phyloP scores from a whole-genome alignment of 2,113 vertebrate genomes.

The Theropithecus gelada region DNA sequence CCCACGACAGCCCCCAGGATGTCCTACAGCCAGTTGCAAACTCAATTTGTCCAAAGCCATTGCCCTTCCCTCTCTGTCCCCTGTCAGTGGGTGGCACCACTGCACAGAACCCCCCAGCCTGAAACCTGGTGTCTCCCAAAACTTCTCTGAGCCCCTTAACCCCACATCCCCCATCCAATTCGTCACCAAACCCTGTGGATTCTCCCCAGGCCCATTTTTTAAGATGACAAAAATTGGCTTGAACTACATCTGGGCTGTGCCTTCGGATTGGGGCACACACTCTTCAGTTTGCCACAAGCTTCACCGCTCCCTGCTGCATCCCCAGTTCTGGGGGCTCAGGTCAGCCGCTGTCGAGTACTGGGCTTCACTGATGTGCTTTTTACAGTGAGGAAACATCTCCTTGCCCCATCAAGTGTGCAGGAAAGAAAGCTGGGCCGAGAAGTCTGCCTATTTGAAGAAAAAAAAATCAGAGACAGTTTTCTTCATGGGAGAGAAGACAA shows the following conservation, averaged over 20 bases:
- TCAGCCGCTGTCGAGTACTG: too few species aligned
- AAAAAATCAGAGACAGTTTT: not conserved
- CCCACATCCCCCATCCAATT: not conserved
- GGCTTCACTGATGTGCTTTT: not conserved
- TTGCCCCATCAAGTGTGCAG: not conserved
- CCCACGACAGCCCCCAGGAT: not conserved
- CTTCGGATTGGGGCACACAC: not conserved
- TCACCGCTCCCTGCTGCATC: not conserved
- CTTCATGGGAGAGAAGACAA: not conserved
- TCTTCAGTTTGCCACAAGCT: not conserved
- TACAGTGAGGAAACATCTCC: not conserved
- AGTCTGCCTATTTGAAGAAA: not conserved
- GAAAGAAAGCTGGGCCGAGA: not conserved
- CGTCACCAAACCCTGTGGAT: not conserved
- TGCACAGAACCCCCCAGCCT: not conserved
- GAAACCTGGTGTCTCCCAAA: rapidly evolving
- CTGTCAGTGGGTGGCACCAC: rapidly evolving
- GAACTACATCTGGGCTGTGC: not conserved
- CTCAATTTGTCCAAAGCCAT: not conserved
- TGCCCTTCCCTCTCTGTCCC: not conserved
- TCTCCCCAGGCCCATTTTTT: not conserved
- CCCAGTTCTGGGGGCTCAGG: not conserved
- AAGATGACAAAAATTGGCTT: not conserved
- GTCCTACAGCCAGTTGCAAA: not conserved
- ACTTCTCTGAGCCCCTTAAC: not conserved